Evolutionary conservation across 1,140 invertebrate genomes (phyloP).

Genomic region (Hormaphis cornu): DNA sequence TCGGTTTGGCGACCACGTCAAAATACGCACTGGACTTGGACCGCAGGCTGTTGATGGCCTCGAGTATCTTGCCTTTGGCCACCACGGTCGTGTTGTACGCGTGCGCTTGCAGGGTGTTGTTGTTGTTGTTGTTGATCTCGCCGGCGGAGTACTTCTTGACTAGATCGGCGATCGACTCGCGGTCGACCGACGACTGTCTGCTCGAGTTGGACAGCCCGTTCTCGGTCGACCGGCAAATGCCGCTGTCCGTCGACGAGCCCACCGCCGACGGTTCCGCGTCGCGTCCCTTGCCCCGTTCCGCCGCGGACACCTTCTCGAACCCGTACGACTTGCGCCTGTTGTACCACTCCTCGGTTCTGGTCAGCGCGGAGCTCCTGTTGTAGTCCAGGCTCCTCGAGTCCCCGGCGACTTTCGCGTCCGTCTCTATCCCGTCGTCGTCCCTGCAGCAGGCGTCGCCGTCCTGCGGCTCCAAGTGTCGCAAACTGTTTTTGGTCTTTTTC

Average conservation of each 20-base stretch:
- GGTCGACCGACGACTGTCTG: constrained; percentile 8
- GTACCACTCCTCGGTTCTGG: constrained; percentile 53
- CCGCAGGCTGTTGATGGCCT: constrained; percentile 23
- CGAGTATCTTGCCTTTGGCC: constrained; percentile 21
- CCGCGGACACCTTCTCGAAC: constrained; percentile 53
- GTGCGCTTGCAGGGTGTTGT: neutral
- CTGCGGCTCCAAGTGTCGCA: constrained; percentile 42
- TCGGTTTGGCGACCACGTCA: neutral
- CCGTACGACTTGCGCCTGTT: constrained; percentile 61
- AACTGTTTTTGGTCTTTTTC: constrained; percentile 48
- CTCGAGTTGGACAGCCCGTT: constrained; percentile 6
- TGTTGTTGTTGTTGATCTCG: neutral
- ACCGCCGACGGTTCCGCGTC: constrained; percentile 39
- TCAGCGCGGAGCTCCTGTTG: constrained; percentile 40
- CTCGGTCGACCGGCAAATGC: constrained; percentile 52
- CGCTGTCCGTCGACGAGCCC: constrained; percentile 61
- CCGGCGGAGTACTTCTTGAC: constrained; percentile 13
- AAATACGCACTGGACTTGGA: constrained; percentile 9
- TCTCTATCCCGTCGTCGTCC: constrained; percentile 45
- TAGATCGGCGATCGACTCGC: constrained; percentile 23
- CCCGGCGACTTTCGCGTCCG: constrained; percentile 40
- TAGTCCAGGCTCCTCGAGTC: constrained; percentile 51
- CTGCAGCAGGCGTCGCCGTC: neutral
- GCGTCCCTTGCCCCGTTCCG: neutral
- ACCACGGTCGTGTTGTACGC: constrained; percentile 9